Conservation (phyloP, 2,888 invertebrate species). For the Limnephilus auricula region DNA sequence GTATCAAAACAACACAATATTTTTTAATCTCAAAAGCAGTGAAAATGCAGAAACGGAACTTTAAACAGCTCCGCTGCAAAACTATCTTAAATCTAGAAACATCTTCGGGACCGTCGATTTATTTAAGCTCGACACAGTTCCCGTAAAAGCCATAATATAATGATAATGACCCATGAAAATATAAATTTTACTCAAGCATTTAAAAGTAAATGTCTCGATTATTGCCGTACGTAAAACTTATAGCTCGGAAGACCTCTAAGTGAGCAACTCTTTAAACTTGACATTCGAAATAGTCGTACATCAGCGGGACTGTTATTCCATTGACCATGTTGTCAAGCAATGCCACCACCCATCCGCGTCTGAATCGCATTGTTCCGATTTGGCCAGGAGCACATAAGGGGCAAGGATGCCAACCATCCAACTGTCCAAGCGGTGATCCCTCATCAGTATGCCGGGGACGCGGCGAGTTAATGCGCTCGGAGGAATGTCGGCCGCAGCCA, state of each 20-base stretch:
- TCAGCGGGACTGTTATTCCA: neutral
- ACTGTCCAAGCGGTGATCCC: neutral
- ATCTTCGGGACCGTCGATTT: too few relatives aligned
- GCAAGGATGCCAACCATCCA: neutral
- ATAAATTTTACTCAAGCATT: neutral
- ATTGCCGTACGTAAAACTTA: neutral
- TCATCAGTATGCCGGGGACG: constrained; percentile 43
- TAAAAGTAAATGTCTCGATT: neutral
- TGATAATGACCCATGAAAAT: too few relatives aligned
- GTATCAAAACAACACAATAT: too few relatives aligned
- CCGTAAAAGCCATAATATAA: too few relatives aligned
- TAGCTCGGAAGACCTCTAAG: neutral
- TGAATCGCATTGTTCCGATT: neutral
- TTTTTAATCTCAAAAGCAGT: too few relatives aligned
- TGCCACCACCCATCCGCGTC: neutral
- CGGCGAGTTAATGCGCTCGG: constrained; percentile 31
- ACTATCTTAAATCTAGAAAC: too few relatives aligned
- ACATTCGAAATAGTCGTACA: neutral
- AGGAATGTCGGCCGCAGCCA: constrained; percentile 26
- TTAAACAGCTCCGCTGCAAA: too few relatives aligned
- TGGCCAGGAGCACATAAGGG: neutral
- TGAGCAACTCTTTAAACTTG: neutral
- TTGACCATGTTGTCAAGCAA: neutral
- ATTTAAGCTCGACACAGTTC: too few relatives aligned
- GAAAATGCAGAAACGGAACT: too few relatives aligned